These are phyloP conservation scores for Antrozous pallidus DNA, from an alignment of 2,797 vertebrate species.

Conservation along the genomic window DNA sequence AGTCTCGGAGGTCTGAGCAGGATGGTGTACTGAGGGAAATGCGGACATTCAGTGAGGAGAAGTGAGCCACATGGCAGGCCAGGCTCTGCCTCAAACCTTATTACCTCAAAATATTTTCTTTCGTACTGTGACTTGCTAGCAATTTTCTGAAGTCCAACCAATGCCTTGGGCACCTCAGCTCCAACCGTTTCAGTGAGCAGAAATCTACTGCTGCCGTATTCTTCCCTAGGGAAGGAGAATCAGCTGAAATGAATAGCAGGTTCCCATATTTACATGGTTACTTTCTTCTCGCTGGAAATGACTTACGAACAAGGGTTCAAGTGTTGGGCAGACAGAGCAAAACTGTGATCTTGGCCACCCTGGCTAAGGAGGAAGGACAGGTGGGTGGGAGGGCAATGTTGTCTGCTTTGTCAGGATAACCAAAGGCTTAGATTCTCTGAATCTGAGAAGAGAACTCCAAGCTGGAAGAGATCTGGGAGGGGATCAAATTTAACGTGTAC, in stretches of 20 bases:
- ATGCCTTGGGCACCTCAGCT: background rate
- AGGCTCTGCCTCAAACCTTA: background rate
- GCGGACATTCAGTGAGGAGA: rapidly evolving
- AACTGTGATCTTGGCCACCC: background rate
- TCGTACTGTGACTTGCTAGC: background rate
- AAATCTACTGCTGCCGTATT: background rate
- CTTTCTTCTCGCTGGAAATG: background rate
- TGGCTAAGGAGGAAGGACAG: background rate
- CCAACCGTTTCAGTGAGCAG: background rate
- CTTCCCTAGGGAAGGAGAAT: background rate
- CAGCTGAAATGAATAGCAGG: background rate
- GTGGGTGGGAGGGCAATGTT: background rate
- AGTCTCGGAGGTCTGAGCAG: background rate
- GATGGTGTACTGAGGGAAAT: rapidly evolving
- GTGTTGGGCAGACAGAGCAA: background rate
- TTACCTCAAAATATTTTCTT: background rate
- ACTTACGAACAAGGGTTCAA: background rate
- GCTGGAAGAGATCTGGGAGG: background rate
- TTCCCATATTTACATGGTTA: background rate
- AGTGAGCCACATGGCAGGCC: background rate
- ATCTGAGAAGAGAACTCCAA: background rate
- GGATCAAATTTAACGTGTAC: background rate
- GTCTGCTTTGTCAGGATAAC: background rate
- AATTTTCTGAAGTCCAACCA: constrained; percentile 36
- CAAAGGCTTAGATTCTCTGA: background rate